These are phyloP conservation scores for Sinelater perroti DNA, from an alignment of 2,888 invertebrate genomes.

Conservation along the genomic window DNA sequence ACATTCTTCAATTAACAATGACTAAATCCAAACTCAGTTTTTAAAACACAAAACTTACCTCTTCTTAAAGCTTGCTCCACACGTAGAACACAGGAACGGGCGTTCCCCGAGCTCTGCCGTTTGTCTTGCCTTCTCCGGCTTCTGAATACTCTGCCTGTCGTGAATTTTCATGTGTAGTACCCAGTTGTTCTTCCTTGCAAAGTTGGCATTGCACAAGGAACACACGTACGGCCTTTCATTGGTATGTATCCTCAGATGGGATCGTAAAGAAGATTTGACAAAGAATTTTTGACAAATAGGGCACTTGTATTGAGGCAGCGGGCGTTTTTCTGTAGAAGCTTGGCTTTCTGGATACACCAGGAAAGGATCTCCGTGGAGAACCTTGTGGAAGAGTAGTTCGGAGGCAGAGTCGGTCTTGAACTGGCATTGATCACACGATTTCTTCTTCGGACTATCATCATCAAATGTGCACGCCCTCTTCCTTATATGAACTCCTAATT, in stretches of 20 bases:
- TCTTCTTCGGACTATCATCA: constrained; percentile 38
- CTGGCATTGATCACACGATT: constrained; percentile 68
- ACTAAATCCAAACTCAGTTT: no score
- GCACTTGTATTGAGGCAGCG: constrained; percentile 68
- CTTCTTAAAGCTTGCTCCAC: constrained; percentile 61
- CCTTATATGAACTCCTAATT: constrained; percentile 76
- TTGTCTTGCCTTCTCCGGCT: constrained; percentile 34
- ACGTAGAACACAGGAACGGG: constrained; percentile 59
- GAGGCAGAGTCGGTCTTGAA: constrained; percentile 72
- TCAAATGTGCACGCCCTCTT: constrained; percentile 66
- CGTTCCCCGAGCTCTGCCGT: constrained; percentile 41
- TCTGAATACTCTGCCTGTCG: constrained; percentile 47
- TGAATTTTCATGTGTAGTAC: constrained; percentile 70
- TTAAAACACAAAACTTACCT: constrained; percentile 59
- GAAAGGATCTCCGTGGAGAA: constrained; percentile 68
- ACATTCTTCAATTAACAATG: no score
- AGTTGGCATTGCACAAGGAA: constrained; percentile 68
- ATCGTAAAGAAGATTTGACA: constrained; percentile 71
- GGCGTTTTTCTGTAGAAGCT: constrained; percentile 49
- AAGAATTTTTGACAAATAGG: constrained; percentile 74
- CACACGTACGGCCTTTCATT: constrained; percentile 78
- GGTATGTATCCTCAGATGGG: constrained; percentile 78
- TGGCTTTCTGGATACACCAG: constrained; percentile 52
- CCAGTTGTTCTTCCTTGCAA: constrained; percentile 72
- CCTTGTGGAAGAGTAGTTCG: constrained; percentile 77